A percentile compares a stretch with the other conserved stretches of the same genome.
Evolutionary conservation across 2,888 invertebrate species (phyloP).

Genomic region (Eubasilissa splendida): DNA sequence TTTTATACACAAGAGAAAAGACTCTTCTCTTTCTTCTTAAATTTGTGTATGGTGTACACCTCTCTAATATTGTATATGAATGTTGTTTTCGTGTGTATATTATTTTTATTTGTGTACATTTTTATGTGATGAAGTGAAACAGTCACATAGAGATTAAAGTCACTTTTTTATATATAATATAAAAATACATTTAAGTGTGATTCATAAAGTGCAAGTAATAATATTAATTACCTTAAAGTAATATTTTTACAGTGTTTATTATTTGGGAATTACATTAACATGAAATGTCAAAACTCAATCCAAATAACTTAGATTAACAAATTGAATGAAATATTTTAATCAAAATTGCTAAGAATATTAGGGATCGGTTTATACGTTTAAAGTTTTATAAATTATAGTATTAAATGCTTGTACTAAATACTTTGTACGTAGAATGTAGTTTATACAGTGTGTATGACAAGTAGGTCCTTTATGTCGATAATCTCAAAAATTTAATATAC

Average conservation of each 20-base stretch:
- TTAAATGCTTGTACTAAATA: conserved; percentile 35
- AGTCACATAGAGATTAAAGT: conserved; percentile 14
- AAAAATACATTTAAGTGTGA: conserved; percentile 27
- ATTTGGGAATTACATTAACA: conserved; percentile 21
- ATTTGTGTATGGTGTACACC: not conserved
- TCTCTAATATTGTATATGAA: not conserved
- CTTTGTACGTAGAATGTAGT: conserved; percentile 28
- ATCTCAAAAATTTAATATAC: conserved; percentile 35
- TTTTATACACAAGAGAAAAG: no score
- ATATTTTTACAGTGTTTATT: conserved; percentile 14
- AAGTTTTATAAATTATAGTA: conserved; percentile 35
- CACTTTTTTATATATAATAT: conserved; percentile 16
- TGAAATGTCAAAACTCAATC: conserved; percentile 32
- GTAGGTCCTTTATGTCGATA: conserved; percentile 31
- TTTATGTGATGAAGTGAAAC: conserved; percentile 9
- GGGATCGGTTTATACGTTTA: conserved; percentile 16
- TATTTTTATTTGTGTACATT: conserved; percentile 9
- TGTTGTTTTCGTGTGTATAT: not conserved
- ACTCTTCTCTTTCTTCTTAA: no score
- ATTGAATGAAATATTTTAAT: conserved; percentile 17
- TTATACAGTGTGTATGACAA: conserved; percentile 24
- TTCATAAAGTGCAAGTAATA: conserved; percentile 33
- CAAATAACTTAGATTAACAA: conserved; percentile 22
- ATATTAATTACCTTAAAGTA: conserved; percentile 11
- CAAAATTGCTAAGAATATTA: conserved; percentile 29